phyloP scores from a whole-genome alignment of 2,888 invertebrate genomes.

The Hyles lineata region DNA sequence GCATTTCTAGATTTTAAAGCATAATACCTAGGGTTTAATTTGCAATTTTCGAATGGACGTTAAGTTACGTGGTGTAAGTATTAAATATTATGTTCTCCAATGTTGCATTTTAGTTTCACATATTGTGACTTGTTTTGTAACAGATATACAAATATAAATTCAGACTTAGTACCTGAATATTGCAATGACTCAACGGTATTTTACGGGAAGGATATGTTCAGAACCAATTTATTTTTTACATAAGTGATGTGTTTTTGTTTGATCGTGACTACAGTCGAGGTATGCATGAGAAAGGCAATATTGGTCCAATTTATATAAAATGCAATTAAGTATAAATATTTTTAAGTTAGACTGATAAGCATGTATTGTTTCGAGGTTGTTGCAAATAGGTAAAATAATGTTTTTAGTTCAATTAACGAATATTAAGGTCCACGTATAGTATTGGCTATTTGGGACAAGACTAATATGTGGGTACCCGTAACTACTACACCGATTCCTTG shows the following conservation, averaged over 20 bases:
- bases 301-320: slow-evolving; percentile 74
- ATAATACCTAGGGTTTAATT: neutral
- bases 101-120: neutral
- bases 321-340: slow-evolving; percentile 49
- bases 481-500: neutral
- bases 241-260: slow-evolving; percentile 9
- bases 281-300: slow-evolving; percentile 16
- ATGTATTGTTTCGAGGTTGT: slow-evolving; percentile 30
- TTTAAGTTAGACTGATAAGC: slow-evolving; percentile 58
- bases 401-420: slow-evolving; percentile 27
- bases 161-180: slow-evolving; percentile 3
- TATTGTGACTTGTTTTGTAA: neutral
- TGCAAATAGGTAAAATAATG: slow-evolving; percentile 23
- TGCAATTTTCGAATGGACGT: neutral
- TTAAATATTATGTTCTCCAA: neutral
- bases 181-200: neutral
- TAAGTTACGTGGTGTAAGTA: neutral
- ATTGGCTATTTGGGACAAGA: neutral
- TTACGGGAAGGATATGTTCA: neutral
- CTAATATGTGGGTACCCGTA: neutral
- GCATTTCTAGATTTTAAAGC: neutral
- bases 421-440: slow-evolving; percentile 38
- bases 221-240: neutral
- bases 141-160: neutral
- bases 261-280: slow-evolving; percentile 16